These are phyloP conservation scores for Oscheius sp. DNA, from an alignment of 2,888 invertebrate genomes.

Conservation along the genomic window DNA sequence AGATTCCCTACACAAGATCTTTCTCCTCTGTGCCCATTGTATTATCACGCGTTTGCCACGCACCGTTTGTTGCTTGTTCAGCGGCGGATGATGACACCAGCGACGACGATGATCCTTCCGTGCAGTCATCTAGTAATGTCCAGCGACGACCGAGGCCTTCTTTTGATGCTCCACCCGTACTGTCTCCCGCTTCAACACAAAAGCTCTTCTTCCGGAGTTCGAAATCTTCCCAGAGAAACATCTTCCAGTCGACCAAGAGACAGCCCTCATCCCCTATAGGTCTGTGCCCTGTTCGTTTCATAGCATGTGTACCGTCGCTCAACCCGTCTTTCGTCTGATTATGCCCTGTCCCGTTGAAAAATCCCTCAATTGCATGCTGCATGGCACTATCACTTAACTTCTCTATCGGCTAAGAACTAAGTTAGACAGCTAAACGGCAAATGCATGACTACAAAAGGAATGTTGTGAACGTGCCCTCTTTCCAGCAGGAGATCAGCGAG, in stretches of 20 bases:
- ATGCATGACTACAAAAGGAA: constrained; percentile 7
- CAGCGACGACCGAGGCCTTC: constrained; percentile 42
- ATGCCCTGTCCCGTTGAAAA: constrained; percentile 11
- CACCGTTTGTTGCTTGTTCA: constrained; percentile 36
- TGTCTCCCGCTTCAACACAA: constrained; percentile 29
- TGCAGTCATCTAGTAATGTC: constrained; percentile 57
- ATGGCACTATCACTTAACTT: constrained; percentile 17
- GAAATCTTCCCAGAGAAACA: constrained; percentile 43
- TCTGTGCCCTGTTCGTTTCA: constrained; percentile 36
- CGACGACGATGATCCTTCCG: constrained; percentile 61
- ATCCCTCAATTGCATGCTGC: constrained; percentile 3
- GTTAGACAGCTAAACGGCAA: neutral
- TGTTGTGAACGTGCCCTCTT: constrained; percentile 38
- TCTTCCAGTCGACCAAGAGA: constrained; percentile 26
- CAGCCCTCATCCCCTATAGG: constrained; percentile 38
- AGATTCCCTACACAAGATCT: constrained; percentile 25
- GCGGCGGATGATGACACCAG: constrained; percentile 51
- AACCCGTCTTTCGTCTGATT: constrained; percentile 14
- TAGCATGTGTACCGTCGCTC: neutral
- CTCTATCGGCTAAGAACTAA: neutral
- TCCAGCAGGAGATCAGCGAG: constrained; percentile 70
- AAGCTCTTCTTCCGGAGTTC: constrained; percentile 39
- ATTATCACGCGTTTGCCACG: constrained; percentile 16
- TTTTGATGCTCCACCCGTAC: constrained; percentile 29
- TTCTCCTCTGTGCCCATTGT: constrained; percentile 30